phyloP scores from a whole-genome alignment of 1,140 invertebrate species.

The Lepidotrigona ventralis region DNA sequence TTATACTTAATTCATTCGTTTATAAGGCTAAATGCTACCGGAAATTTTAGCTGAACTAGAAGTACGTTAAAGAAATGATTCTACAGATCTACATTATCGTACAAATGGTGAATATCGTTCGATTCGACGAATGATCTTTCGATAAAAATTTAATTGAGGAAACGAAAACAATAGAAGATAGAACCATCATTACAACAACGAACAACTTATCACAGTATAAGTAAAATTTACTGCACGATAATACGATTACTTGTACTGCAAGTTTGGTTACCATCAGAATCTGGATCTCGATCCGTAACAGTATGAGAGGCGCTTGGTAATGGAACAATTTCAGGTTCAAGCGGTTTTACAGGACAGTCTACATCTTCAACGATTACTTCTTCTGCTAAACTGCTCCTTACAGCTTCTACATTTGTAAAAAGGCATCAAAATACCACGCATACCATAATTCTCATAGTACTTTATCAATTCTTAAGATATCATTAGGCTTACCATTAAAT shows the following conservation, averaged over 20 bases:
- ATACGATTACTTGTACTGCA: conserved; percentile 73
- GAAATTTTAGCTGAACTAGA: not conserved
- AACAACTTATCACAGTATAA: conserved; percentile 30
- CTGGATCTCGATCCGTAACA: conserved; percentile 71
- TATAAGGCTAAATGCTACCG: not conserved
- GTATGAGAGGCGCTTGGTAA: conserved; percentile 51
- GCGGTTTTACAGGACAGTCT: conserved; percentile 69
- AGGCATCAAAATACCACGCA: not conserved
- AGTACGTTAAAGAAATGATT: not conserved
- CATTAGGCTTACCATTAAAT: conserved; percentile 82
- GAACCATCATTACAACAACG: conserved; percentile 17
- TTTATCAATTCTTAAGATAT: no score
- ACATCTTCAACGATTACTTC: conserved; percentile 79
- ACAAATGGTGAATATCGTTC: not conserved
- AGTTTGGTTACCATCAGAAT: conserved; percentile 78
- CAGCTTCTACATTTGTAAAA: conserved; percentile 78
- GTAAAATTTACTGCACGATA: conserved; percentile 35
- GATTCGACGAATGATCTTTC: not conserved
- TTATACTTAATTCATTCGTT: not conserved
- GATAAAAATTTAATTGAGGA: not conserved
- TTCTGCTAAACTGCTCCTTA: conserved; percentile 83
- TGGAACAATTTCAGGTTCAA: conserved; percentile 73
- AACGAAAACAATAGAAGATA: not conserved
- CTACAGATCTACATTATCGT: not conserved
- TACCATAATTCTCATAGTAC: not conserved